Evolutionary conservation across 1,140 invertebrate genomes (phyloP), one percentile per base, ranked within the genome.

Genomic region (Ectropis grisescens): DNA sequence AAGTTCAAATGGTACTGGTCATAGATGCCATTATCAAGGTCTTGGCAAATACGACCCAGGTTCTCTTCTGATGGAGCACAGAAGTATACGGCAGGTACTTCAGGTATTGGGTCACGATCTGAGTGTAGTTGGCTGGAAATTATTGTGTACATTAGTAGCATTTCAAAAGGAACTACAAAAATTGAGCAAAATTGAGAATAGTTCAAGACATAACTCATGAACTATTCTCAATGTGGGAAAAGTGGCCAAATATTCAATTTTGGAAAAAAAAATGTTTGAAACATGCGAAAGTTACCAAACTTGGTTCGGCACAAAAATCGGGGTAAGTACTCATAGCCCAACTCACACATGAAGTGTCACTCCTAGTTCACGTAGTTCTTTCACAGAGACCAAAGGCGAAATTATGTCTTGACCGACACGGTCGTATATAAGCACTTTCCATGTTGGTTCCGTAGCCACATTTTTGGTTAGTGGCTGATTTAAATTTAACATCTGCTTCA

Each of bases 21-120:
- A 78, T 99, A 99, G 11, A 98, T 81, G 14, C 92, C 91, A 80
- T 93, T 94, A 47, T 94, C 90, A 37, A 98, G 88, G 76, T 97
- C 95, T 83, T 97, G 93, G 34, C 91, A 91, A 45, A 99, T 98
- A 52, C 96, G 86, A 25, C 91, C 91, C 13, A 99, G 86, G 84
- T 99, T 99, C 75, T 99, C 96, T 66, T 98, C 94, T 15, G 92
- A 93, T n/a, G 98, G 97, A 49, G 93, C 87, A 79, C 98, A 97
- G 76, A 99, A 99, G 82, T 99, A 99, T 29, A 99, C 91, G 6
- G 96, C 97, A 45, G 98, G 97, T 9, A 98, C 97, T 86, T 99
- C 98, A 2, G 97, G 96, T 54, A 99, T 96, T 4, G 93, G 85
- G 80, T 99, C 97, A 49, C 98, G 86, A 61, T 98, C 94, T 2